Conservation (phyloP, 2,797 vertebrate species). For the Myripristis murdjan region DNA sequence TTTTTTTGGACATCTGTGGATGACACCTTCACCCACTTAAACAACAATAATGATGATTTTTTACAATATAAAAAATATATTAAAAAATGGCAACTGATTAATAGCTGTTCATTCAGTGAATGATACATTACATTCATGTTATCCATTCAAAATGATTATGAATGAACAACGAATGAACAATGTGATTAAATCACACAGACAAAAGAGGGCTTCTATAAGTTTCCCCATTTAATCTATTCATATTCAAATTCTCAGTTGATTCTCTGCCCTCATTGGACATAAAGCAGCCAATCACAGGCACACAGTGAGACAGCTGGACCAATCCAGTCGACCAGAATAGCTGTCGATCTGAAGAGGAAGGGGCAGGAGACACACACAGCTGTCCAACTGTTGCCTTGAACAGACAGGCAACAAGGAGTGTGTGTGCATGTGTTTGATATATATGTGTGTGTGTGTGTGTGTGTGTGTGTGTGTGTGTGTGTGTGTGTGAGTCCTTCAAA, state of each 20-base stretch:
- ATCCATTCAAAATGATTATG: slow-evolving; percentile 20
- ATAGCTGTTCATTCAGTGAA: slow-evolving; percentile 6
- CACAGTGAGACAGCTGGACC: slow-evolving; percentile 59
- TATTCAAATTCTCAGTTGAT: slow-evolving; percentile 59
- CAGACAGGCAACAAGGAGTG: slow-evolving; percentile 49
- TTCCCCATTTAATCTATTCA: slow-evolving; percentile 53
- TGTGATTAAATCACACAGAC: slow-evolving; percentile 3
- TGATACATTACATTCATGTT: slow-evolving; percentile 4
- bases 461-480: slow-evolving; percentile 20
- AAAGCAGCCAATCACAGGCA: slow-evolving; percentile 58
- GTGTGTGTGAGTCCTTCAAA: slow-evolving; percentile 19
- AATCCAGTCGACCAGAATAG: slow-evolving; percentile 65
- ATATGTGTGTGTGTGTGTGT: slow-evolving; percentile 14
- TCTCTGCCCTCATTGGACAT: slow-evolving; percentile 42
- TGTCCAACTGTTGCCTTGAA: slow-evolving; percentile 77
- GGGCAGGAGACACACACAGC: slow-evolving; percentile 75
- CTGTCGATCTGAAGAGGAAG: slow-evolving; percentile 66
- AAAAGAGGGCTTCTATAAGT: slow-evolving; percentile 18
- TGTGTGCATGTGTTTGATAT: slow-evolving; percentile 9
- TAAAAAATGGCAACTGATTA: background rate
- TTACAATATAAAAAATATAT: slow-evolving; percentile 9
- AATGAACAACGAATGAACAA: too few relatives aligned
- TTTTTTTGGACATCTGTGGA: slow-evolving; percentile 3
- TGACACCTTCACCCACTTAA: background rate
- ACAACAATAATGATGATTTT: background rate